These are phyloP conservation scores for Ophion slaviceki DNA, from an alignment of 2,888 invertebrate species.

Conservation along the genomic window DNA sequence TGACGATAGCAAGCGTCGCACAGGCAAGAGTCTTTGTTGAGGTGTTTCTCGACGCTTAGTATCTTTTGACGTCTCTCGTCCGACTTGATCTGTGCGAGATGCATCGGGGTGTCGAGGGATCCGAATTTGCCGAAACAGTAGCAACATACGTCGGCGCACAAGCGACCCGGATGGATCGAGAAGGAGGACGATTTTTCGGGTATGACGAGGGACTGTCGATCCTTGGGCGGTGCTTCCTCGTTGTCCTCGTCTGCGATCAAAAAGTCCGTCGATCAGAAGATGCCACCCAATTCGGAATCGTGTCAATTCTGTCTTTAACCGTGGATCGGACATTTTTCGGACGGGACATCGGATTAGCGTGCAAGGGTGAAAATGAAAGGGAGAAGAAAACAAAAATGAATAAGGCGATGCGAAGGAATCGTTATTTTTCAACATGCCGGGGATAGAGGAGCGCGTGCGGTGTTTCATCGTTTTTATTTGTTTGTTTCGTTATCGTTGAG, in stretches of 20 bases:
- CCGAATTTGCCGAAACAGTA: slow-evolving; percentile 95
- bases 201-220: slow-evolving; percentile 89
- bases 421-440: slow-evolving; percentile 5
- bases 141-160: slow-evolving; percentile 94
- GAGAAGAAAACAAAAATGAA: background rate
- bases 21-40: slow-evolving; percentile 93
- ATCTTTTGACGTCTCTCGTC: slow-evolving; percentile 92
- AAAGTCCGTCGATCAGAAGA: slow-evolving; percentile 43
- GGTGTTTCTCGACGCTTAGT: slow-evolving; percentile 90
- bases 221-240: slow-evolving; percentile 81
- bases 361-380: slow-evolving; percentile 35
- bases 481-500: background rate
- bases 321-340: background rate
- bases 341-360: slow-evolving; percentile 38
- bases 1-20: slow-evolving; percentile 95
- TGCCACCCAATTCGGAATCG: slow-evolving; percentile 6
- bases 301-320: slow-evolving; percentile 29
- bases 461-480: slow-evolving; percentile 1
- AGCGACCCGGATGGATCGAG: slow-evolving; percentile 92
- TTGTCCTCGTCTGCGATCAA: slow-evolving; percentile 78
- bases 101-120: slow-evolving; percentile 93
- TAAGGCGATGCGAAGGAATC: background rate
- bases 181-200: slow-evolving; percentile 95
- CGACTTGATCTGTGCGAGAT: slow-evolving; percentile 94
- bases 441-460: background rate